Conservation (phyloP, 2,797 vertebrate genomes). For the Hydrolagus colliei region DNA sequence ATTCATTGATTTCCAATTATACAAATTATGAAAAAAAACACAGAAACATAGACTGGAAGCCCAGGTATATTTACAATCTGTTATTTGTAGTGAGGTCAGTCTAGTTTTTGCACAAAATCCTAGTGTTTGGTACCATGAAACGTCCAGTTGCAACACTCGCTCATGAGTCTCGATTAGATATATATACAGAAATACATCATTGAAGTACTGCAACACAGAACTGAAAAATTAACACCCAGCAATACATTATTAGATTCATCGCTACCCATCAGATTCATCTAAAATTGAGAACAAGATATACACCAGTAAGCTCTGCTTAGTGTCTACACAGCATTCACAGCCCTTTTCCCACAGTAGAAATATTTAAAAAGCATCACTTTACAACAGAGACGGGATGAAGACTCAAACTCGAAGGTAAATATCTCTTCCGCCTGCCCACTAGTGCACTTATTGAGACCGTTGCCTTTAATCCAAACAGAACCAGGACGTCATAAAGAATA, state of each 20-base stretch:
- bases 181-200: constrained; percentile 73
- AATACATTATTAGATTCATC: constrained; percentile 27
- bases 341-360: constrained; percentile 23
- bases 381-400: constrained; percentile 8
- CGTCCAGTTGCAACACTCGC: constrained; percentile 64
- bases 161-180: constrained; percentile 57
- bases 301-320: constrained; percentile 31
- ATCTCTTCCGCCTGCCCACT: constrained; percentile 3
- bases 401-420: constrained; percentile 20
- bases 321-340: constrained; percentile 33
- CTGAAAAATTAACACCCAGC: constrained; percentile 43
- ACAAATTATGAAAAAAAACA: constrained; percentile 90
- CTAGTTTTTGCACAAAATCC: constrained; percentile 54
- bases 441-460: constrained; percentile 29
- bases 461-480: constrained; percentile 25
- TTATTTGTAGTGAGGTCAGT: constrained; percentile 76
- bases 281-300: constrained; percentile 29
- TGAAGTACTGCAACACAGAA: constrained; percentile 99
- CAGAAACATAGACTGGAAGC: constrained; percentile 83
- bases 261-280: constrained; percentile 20
- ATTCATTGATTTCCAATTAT: constrained; percentile 76
- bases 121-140: constrained; percentile 75
- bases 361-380: constrained; percentile 16
- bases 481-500: constrained; percentile 13
- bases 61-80: constrained; percentile 82